These are phyloP conservation scores for Argyrosomus japonicus DNA, from an alignment of 2,113 vertebrate species.

Conservation along the genomic window DNA sequence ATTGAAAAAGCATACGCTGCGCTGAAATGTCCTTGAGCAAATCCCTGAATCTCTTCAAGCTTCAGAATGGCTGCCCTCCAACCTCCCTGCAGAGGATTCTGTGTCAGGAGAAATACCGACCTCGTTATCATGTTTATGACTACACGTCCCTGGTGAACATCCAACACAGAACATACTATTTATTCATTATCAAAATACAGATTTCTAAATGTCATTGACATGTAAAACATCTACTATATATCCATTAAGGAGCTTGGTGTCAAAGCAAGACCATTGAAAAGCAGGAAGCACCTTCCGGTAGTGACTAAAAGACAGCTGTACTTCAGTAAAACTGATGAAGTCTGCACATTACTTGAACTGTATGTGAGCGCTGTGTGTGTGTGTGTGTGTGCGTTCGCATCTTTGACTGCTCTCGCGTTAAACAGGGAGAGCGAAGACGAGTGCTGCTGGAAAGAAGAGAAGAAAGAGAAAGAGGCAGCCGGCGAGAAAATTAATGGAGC, in stretches of 20 bases:
- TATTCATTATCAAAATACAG: not conserved
- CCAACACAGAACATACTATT: not conserved
- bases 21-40: not conserved
- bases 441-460: conserved; percentile 27
- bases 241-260: conserved; percentile 1
- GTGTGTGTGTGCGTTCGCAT: conserved; percentile 20
- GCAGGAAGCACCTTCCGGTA: not conserved
- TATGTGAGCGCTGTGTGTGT: not conserved
- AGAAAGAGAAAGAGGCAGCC: conserved; percentile 54
- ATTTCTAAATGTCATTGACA: not conserved
- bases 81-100: not conserved
- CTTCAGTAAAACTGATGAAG: conserved; percentile 37
- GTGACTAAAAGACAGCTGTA: conserved; percentile 28
- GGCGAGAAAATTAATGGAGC: conserved; percentile 32
- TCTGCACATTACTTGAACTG: conserved; percentile 34
- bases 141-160: not conserved
- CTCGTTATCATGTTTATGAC: not conserved
- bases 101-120: not conserved
- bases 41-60: not conserved
- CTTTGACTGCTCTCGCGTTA: conserved; percentile 25
- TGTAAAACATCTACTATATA: not conserved
- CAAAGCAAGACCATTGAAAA: conserved; percentile 3
- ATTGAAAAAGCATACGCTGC: not conserved
- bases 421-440: conserved; percentile 16
- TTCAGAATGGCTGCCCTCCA: not conserved